These are phyloP conservation scores for Xyrauchen texanus DNA, from an alignment of 2,113 vertebrate species.

Conservation along the genomic window DNA sequence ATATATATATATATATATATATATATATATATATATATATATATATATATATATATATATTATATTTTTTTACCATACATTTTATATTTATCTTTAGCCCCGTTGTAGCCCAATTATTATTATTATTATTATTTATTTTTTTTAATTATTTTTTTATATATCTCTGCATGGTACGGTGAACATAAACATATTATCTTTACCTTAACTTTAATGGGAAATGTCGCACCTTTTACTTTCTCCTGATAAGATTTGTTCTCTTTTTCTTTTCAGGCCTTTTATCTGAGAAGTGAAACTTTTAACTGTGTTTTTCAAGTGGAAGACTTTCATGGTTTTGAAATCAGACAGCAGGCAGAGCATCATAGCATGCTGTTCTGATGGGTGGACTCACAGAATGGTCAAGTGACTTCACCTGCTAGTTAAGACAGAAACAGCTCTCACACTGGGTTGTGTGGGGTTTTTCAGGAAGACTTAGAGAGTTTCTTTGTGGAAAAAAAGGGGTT, in stretches of 20 bases:
- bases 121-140: background rate
- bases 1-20: too few species aligned
- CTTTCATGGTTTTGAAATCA: conserved; percentile 70
- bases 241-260: conserved; percentile 66
- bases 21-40: too few species aligned
- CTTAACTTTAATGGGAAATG: conserved; percentile 69
- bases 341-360: conserved; percentile 68
- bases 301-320: conserved; percentile 68
- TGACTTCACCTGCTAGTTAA: conserved; percentile 39
- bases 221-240: conserved; percentile 64
- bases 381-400: conserved; percentile 9
- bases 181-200: conserved; percentile 58
- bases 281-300: conserved; percentile 70
- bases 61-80: too few species aligned
- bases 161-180: background rate
- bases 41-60: too few species aligned
- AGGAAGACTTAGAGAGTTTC: conserved; percentile 21
- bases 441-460: conserved; percentile 29
- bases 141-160: conserved; percentile 1
- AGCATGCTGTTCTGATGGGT: conserved; percentile 18
- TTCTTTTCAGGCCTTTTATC: conserved; percentile 65
- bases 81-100: too few species aligned
- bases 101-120: too few species aligned
- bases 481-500: conserved; percentile 15
- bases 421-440: conserved; percentile 23